These are phyloP conservation scores for Eulemur macaco DNA, from an alignment of 2,113 vertebrate species.

Conservation along the genomic window DNA sequence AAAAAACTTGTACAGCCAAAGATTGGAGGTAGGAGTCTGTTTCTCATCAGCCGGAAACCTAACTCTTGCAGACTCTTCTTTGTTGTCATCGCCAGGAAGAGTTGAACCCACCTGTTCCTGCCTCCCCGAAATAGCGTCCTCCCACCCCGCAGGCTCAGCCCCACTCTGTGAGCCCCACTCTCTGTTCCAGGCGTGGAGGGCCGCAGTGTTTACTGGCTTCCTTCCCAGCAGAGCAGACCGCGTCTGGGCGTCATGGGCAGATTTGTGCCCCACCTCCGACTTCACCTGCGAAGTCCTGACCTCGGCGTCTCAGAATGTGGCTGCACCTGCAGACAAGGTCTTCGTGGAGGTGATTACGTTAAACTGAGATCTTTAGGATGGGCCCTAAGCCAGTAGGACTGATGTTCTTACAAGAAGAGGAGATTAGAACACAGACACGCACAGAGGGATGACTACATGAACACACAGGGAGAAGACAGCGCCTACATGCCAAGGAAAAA, in stretches of 20 bases:
- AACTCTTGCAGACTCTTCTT: accelerated
- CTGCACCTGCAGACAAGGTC: accelerated
- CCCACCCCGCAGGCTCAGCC: no score
- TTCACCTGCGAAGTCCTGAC: neutral
- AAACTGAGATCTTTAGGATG: accelerated
- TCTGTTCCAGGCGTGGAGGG: neutral
- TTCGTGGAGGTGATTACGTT: neutral
- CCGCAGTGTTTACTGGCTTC: no score
- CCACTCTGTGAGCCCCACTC: no score
- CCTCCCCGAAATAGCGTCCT: neutral
- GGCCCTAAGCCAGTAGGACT: no score
- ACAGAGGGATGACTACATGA: neutral
- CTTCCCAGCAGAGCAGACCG: neutral
- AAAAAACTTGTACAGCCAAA: neutral
- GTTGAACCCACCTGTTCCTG: accelerated
- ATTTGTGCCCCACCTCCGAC: no score
- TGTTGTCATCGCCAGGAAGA: accelerated
- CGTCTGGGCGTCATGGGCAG: no score
- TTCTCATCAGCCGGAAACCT: neutral
- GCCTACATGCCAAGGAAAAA: neutral
- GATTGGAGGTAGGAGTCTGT: neutral
- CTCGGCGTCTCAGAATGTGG: neutral
- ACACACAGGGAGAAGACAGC: accelerated
- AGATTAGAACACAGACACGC: neutral
- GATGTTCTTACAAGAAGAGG: neutral